phyloP scores from a whole-genome alignment of 2,888 invertebrate genomes.

The Cataglyphis livida region DNA sequence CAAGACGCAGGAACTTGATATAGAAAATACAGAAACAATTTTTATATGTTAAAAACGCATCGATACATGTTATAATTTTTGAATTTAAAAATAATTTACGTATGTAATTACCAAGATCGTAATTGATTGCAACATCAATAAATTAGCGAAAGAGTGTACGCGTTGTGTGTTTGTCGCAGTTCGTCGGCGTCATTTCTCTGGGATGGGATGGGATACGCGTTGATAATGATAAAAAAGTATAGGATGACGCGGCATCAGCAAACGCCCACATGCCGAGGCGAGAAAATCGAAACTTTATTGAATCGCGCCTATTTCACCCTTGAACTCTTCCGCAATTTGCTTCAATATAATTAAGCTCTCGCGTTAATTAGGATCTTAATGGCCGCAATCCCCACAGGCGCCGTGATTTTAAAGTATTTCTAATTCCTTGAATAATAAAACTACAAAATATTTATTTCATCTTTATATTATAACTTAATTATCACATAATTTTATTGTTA shows the following conservation, averaged over 20 bases:
- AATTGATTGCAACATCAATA: conserved; percentile 58
- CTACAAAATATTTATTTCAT: background rate
- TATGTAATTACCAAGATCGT: background rate
- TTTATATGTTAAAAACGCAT: background rate
- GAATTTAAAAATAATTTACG: background rate
- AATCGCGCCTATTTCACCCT: background rate
- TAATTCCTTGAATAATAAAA: background rate
- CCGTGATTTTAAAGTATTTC: background rate
- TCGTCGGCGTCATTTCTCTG: conserved; percentile 32
- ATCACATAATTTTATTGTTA: background rate
- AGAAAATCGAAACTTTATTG: conserved; percentile 28
- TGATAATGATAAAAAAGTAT: conserved; percentile 62
- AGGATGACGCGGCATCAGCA: conserved; percentile 19
- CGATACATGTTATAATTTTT: background rate
- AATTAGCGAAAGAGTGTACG: conserved; percentile 38
- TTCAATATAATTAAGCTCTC: background rate
- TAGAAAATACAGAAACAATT: background rate
- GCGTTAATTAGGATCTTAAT: background rate
- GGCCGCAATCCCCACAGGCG: background rate
- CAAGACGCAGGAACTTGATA: background rate
- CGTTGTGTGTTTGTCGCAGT: conserved; percentile 45
- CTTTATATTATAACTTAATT: background rate
- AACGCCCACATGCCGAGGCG: conserved; percentile 27
- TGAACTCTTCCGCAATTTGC: background rate
- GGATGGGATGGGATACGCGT: conserved; percentile 54